Percentiles rank a stretch among this genome's conserved stretches.
Evolutionary conservation across 2,797 vertebrate genomes (phyloP).

Genomic region (Graptemys geographica): DNA sequence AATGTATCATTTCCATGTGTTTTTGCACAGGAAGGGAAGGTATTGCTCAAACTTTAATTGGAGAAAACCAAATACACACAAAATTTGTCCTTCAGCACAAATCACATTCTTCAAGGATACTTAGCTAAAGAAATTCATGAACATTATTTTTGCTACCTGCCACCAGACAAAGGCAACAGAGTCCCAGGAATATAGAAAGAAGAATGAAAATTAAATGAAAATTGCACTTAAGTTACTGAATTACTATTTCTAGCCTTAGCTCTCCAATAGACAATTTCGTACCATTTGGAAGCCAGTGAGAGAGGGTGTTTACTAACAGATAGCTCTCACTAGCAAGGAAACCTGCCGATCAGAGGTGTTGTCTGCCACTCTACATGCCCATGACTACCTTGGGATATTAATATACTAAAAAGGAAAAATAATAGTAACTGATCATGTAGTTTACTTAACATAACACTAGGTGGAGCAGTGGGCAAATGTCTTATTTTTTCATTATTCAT

Average conservation of each 20-base stretch:
- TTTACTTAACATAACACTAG: constrained; percentile 66
- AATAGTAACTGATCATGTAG: not conserved
- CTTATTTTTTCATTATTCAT: constrained; percentile 1
- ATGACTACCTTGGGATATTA: not conserved
- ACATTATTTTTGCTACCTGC: constrained; percentile 21
- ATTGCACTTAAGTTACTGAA: not conserved
- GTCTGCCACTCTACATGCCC: not conserved
- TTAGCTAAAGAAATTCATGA: constrained; percentile 20
- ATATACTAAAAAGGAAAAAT: not conserved
- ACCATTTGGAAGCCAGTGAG: not conserved
- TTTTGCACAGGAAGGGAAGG: not conserved
- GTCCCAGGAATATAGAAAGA: constrained; percentile 25
- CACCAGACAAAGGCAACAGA: constrained; percentile 49
- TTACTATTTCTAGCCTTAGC: not conserved
- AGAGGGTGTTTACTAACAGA: not conserved
- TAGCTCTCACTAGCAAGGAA: not conserved
- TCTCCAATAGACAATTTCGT: not conserved
- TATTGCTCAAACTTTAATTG: not conserved
- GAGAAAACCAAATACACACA: not conserved
- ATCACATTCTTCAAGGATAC: constrained; percentile 36
- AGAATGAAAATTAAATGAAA: constrained; percentile 17
- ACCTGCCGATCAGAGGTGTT: not conserved
- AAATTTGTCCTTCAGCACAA: not conserved
- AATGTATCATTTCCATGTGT: rapidly evolving
- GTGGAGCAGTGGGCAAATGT: constrained; percentile 71